These are phyloP conservation scores for Melinopterus prodromus DNA, from an alignment of 2,888 invertebrate genomes.

Conservation along the genomic window DNA sequence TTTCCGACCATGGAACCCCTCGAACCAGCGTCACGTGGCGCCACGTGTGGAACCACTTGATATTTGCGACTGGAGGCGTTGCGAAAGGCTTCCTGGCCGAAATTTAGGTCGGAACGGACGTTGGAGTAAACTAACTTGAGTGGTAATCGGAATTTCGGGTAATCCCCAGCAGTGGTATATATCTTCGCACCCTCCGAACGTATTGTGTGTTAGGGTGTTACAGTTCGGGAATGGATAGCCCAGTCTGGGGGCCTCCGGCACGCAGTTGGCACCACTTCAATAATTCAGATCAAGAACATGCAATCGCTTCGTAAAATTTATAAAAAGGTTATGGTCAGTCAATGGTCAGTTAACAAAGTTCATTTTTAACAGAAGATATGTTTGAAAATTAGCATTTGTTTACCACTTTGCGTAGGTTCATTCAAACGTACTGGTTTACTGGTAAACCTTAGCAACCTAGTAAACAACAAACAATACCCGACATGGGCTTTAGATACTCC, in stretches of 20 bases:
- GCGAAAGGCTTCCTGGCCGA: neutral
- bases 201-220: conserved; percentile 4
- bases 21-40: neutral
- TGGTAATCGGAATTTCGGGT: neutral
- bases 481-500: no score
- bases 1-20: neutral
- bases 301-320: no score
- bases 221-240: neutral
- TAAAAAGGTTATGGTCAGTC: no score
- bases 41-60: neutral
- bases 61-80: neutral
- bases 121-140: neutral
- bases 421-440: no score
- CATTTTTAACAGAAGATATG: no score
- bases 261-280: neutral
- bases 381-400: no score
- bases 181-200: conserved; percentile 4
- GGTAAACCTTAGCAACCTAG: no score
- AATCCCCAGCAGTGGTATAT: conserved; percentile 4
- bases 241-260: neutral
- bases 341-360: no score
- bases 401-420: no score
- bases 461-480: no score
- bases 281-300: neutral
- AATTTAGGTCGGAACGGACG: neutral